Evolutionary conservation across 2,113 vertebrate species (phyloP), one percentile per base, ranked within the genome.

Genomic region (Pedetes capensis): DNA sequence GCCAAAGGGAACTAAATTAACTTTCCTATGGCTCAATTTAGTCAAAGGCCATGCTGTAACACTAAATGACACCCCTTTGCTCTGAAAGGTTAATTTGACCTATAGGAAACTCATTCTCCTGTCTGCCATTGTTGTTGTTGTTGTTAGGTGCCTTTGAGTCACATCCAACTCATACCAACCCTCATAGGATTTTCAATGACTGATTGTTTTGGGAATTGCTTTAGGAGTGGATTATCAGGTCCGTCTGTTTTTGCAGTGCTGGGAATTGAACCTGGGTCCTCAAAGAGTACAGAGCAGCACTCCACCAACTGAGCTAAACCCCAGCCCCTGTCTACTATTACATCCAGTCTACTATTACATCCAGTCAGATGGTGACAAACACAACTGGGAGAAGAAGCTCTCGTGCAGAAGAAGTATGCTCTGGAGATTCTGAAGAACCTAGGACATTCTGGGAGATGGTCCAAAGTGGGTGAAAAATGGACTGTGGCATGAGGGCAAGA

Each of bases 1-100:
- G 68, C 59, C 44, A 87, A 92, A 93, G n/a, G 53, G 27, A 88
- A 76, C 63, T 75, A 96, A 91, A 80, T 89, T 91, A 94, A 83
- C 47, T 87, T 91, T 91, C 66, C 22, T 51, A 80, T 7, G 39
- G 75, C 10, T 95, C 53, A 71, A 16, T 89, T 76, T 95, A 93
- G 29, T 89, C 78, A 85, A 90, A 94, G n/a, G 18, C 53, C 63
- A 93, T 14, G 39, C 4, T 90, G 32, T 57, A 57, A 39, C 32
- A 90, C 5, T 39, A 66, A 59, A 63, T 85, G 81, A 63, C 42
- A 88, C 10, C 29, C 7, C 34, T 87, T 90, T 69, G 39, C 27
- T 63, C 51, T 93, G 37, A 72, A 66, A 86, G 93, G 37, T 75
- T 93, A 74, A 59, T 59, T 6, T 91, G 74, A 74, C n/a, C 53